Base-by-base conservation (phyloP, 30 jellyfish, hydroid and myxozoan genomes). In the Aurelia aurita complex sp. Pacific region DNA sequence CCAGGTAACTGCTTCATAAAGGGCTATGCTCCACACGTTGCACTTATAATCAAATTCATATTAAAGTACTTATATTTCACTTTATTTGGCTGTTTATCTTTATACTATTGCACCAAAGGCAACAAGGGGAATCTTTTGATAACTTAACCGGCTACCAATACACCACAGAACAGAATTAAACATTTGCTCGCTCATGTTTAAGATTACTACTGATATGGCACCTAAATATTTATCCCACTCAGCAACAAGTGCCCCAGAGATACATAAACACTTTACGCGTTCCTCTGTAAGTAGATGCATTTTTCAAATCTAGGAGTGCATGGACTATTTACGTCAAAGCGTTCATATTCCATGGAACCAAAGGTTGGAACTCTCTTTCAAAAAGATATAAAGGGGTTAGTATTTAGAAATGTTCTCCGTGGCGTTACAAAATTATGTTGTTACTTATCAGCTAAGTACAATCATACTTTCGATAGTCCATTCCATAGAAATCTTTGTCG, bases 241-340 rank as follows among this genome's bases (percentile, higher is more conserved):
- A 16, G 36, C 76, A 54, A 34, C 40, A 14, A 76, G 76, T 5
- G 76, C 60, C 34, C 32, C 86, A 55, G 86, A 74, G 40, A 57
- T 8, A 19, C 75, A 76, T 3, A 66, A 76, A 19, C 86, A 76
- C 51, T 43, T 19, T 76, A 76, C 86, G 14, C 86, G 67, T 32
- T 76, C 76, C 66, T 76, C 65, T 6, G 55, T 69, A 54, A 76
- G 76, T 14, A 40, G 86, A 76, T 76, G 76, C 67, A 66, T 76
- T 23, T 12, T 76, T 5, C 76, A 57, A 67, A 23, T 54, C 86
- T 50, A 76, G 86, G 32, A 77, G 76, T 6, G 76, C n/a, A 23
- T 54, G 76, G 29, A 0, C 75, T 6, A 17, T 60, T 19, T 34
- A 55, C 13, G 67, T 55, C 29, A 76, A 76, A 17, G n/a, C 76